Evolutionary conservation across 1,140 invertebrate genomes (phyloP), one percentile per base, ranked within the genome.

Genomic region (Dendrolimus punctatus): DNA sequence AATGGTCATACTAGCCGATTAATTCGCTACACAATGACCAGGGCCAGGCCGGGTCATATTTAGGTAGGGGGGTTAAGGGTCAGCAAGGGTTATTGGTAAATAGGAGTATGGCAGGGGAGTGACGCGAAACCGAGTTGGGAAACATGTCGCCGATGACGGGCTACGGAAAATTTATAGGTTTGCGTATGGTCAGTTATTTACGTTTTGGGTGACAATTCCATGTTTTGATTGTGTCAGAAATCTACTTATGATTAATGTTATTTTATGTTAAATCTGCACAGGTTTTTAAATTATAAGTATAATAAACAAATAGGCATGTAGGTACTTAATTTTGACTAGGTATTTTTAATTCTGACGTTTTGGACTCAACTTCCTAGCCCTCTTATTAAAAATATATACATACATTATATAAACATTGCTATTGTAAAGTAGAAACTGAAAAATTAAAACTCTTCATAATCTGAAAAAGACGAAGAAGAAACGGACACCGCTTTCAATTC

Each of bases 61-160:
- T 85, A 85, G 81, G 80, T 79, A 84, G 68, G 76, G 49, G 73
- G 80, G 78, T 82, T 59, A 82, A 66, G 80, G 81, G 79, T 85
- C 79, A 76, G 71, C 60, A 50, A 61, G 76, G 73, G 76, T 79
- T 73, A 74, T 60, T 64, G 70, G 77, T 85, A 85, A 85, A 85
- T 85, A 82, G 76, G 64, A 66, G 56, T 64, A 78, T 76, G 62
- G 55, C 51, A 57, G 60, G 76, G 81, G 81, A 76, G 79, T 81
- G 77, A 77, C 71, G 58, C 63, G 72, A 58, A 39, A 57, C 57
- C 51, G 50, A 74, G 73, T 76, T 74, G 57, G 60, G 62, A 55
- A 85, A 85, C 81, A 85, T 76, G 71, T 68, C 73, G 68, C 56
- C 71, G 62, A 53, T 64, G 57, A 58, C 52, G 58, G 67, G 65